Conservation (phyloP, 2,797 vertebrate species). For the Taeniopygia guttata region DNA sequence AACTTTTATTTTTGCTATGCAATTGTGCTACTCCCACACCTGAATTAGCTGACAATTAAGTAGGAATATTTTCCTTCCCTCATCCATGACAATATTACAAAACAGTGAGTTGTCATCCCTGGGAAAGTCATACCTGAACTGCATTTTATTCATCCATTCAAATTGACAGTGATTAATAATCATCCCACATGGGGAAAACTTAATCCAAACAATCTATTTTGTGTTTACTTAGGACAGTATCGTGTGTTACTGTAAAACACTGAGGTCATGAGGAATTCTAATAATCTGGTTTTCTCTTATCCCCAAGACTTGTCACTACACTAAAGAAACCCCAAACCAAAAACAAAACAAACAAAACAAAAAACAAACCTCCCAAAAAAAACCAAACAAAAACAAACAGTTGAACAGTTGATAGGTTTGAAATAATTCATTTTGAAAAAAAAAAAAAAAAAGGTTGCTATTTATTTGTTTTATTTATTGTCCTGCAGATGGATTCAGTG, state of each 20-base stretch:
- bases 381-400: no score
- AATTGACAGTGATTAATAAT: neutral
- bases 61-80: neutral
- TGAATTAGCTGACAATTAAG: neutral
- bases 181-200: neutral
- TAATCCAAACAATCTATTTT: neutral
- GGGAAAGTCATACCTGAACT: neutral
- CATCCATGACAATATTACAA: neutral
- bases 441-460: neutral
- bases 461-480: neutral
- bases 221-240: neutral
- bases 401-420: neutral
- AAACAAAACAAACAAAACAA: neutral
- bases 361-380: no score
- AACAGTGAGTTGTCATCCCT: neutral
- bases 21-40: neutral
- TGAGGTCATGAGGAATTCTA: neutral
- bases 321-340: neutral
- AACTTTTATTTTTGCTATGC: fast-evolving
- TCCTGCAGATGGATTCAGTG: neutral
- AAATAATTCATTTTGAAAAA: neutral
- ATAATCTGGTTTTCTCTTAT: neutral
- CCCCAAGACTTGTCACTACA: neutral
- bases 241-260: neutral
- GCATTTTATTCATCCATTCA: neutral